A percentile compares a stretch with the other conserved stretches of the same genome.
phyloP scores from a whole-genome alignment of 2,113 vertebrate species.

The Danio rerio region DNA sequence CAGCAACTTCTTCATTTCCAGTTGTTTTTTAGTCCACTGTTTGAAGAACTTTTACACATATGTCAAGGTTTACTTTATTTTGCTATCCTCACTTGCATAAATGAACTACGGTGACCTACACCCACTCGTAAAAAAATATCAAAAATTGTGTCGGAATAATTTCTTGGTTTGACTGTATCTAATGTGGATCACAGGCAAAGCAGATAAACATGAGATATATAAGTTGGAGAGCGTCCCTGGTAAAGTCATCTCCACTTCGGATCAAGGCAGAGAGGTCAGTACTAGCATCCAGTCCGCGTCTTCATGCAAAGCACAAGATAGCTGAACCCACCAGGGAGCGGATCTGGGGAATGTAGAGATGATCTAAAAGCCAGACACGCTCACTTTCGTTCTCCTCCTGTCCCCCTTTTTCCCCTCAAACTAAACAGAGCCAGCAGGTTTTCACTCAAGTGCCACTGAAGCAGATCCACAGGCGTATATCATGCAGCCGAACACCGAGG shows the following conservation, averaged over 20 bases:
- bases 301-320: constrained; percentile 49
- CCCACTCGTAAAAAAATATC: too few species aligned
- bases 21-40: too few species aligned
- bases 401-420: constrained; percentile 1
- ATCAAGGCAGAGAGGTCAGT: constrained; percentile 32
- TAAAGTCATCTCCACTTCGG: constrained; percentile 38
- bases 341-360: constrained; percentile 51
- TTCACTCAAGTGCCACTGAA: constrained; percentile 32
- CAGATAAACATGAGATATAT: constrained; percentile 25
- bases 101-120: too few species aligned
- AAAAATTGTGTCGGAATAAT: too few species aligned
- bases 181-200: constrained; percentile 22
- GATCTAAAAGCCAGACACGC: constrained; percentile 49
- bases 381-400: constrained; percentile 12
- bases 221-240: constrained; percentile 13
- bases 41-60: too few species aligned
- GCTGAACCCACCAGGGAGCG: constrained; percentile 23
- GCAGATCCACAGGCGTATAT: constrained; percentile 38
- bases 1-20: too few species aligned
- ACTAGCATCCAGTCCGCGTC: constrained; percentile 12
- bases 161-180: not conserved
- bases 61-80: too few species aligned
- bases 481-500: constrained; percentile 40
- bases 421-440: constrained; percentile 45
- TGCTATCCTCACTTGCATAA: too few species aligned